A percentile compares a stretch with the other conserved stretches of the same genome.
These are phyloP conservation scores for Coptotermes formosanus DNA, from an alignment of 1,140 invertebrate species.

Conservation along the genomic window DNA sequence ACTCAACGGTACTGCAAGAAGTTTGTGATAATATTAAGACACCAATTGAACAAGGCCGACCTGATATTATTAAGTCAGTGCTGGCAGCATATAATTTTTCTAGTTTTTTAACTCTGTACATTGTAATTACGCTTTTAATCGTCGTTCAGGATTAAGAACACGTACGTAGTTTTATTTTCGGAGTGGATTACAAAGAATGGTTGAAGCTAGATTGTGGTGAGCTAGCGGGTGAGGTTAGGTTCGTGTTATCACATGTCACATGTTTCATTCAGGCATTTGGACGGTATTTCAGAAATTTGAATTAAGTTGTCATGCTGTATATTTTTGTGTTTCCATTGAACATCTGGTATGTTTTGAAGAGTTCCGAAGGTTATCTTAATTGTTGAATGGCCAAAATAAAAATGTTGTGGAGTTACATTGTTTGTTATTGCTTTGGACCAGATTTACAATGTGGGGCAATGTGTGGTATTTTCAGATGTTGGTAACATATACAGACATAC, in stretches of 20 bases:
- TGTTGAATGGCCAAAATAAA: no score
- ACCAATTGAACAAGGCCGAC: conserved; percentile 59
- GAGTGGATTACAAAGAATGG: background rate
- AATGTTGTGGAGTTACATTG: no score
- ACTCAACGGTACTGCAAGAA: conserved; percentile 39
- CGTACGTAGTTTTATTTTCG: background rate
- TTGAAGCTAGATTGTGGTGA: background rate
- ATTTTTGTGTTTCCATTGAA: conserved; percentile 21
- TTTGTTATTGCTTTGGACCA: no score
- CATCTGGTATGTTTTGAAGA: no score
- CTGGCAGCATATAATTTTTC: conserved; percentile 42
- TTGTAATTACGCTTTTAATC: no score
- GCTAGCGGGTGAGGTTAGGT: background rate
- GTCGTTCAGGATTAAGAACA: no score
- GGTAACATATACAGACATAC: no score
- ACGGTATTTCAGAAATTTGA: conserved; percentile 35
- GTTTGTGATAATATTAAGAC: conserved; percentile 54
- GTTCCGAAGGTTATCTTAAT: no score
- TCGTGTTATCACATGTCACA: no score
- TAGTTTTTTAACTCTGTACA: conserved; percentile 24
- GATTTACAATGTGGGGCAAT: no score
- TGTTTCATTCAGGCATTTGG: background rate
- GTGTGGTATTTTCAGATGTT: no score
- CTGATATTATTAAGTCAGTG: conserved; percentile 58
- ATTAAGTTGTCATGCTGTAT: conserved; percentile 35